Base-by-base conservation (phyloP, 2,797 vertebrate species). In the Dendrocincla tyrannina region DNA sequence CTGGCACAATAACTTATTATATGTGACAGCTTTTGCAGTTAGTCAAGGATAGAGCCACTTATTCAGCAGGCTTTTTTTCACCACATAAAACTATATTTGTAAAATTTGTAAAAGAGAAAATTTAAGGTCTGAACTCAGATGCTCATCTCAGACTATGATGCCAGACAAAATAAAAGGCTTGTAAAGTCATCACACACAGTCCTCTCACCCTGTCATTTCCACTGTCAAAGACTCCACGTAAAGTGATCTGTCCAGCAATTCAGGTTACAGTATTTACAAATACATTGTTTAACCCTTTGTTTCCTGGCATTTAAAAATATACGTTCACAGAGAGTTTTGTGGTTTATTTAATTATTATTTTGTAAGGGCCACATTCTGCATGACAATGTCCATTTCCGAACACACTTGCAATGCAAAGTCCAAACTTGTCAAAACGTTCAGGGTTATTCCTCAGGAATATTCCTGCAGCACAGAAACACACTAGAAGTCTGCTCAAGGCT, bases 1-100 rank as follows among this genome's bases (percentile, higher is more conserved):
- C 89, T 46, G 78, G 64, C 95, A 95, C 91, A 95, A 93, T 90
- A 92, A 95, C 73, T 91, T 92, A 94, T 82, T 95, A 74, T 52
- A 85, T 4, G 32, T 67, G 89, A 96, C 95, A 93, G 87, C 67
- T 88, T 91, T 81, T 80, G 50, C 74, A 87, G 92, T 75, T 78
- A 91, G 83, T 82, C 91, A 91, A 79, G 79, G 88, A 89, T 46
- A 88, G 39, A 96, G 86, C 63, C 78, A 82, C 83, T 96, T 85
- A 92, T 9, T 60, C 46, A 11, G 44, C 22, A 70, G 27, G 11
- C 6, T 93, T 88, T 68, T 68, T 56, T 89, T 52, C 66, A 52
- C 56, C 52, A 44, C 56, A 33, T 13, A 49, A 70, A 81, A 77
- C 66, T 42, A 12, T 4, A 49, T 17, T 17, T 10, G 53, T 50